Conservation (phyloP, 2,888 invertebrate species). For the Catotricha subobsoleta region DNA sequence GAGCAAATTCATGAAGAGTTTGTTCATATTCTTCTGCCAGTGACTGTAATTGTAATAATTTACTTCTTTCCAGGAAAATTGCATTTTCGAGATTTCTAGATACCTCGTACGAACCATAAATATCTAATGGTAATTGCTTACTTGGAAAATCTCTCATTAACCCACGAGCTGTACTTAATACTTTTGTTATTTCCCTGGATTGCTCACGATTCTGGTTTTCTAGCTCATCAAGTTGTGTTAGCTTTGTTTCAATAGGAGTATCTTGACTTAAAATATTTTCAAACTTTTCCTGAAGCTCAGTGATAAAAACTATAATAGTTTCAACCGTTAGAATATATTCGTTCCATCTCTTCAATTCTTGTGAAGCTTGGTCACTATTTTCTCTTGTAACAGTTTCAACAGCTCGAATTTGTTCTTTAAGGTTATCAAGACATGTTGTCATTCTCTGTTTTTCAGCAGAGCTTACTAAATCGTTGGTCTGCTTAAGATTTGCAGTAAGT, state of each 20-base stretch:
- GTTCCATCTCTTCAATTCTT: slow-evolving; percentile 49
- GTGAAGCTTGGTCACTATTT: slow-evolving; percentile 36
- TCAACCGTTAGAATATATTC: slow-evolving; percentile 47
- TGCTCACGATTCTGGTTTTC: slow-evolving; percentile 47
- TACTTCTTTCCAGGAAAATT: slow-evolving; percentile 53
- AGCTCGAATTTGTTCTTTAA: slow-evolving; percentile 48
- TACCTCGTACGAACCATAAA: slow-evolving; percentile 46
- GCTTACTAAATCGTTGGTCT: slow-evolving; percentile 31
- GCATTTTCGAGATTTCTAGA: slow-evolving; percentile 50
- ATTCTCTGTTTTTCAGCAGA: slow-evolving; percentile 32
- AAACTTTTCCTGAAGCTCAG: slow-evolving; percentile 21
- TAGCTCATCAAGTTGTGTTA: slow-evolving; percentile 49
- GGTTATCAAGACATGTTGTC: slow-evolving; percentile 36
- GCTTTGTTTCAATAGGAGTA: slow-evolving; percentile 43
- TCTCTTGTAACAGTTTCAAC: slow-evolving; percentile 48
- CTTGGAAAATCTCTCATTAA: slow-evolving; percentile 51
- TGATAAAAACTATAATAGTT: slow-evolving; percentile 22
- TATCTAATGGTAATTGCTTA: slow-evolving; percentile 44
- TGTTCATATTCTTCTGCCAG: slow-evolving; percentile 76
- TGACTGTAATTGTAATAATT: slow-evolving; percentile 52
- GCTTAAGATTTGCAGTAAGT: slow-evolving; percentile 38
- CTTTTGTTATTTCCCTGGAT: slow-evolving; percentile 38
- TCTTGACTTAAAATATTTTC: slow-evolving; percentile 28
- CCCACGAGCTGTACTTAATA: slow-evolving; percentile 42
- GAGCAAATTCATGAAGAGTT: slow-evolving; percentile 68